Percentiles rank a stretch among this genome's conserved stretches.
Conservation (phyloP, 2,888 invertebrate genomes). For the Artemia sinica region DNA sequence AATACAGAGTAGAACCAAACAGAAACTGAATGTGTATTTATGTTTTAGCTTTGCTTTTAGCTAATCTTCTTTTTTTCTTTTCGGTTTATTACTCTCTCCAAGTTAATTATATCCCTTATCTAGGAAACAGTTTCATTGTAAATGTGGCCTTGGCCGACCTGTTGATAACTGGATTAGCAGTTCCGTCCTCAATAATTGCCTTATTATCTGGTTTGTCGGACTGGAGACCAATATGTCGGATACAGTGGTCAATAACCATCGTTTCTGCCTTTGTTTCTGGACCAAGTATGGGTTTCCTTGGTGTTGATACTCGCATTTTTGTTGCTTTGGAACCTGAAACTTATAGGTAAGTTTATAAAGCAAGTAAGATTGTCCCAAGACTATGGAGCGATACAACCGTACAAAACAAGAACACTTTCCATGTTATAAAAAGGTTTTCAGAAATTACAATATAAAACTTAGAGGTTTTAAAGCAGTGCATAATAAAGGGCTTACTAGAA, state of each 20-base stretch:
- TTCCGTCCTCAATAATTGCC: slow-evolving; percentile 50
- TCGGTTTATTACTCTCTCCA: too few relatives aligned
- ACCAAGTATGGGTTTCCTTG: slow-evolving; percentile 44
- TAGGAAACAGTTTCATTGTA: slow-evolving; percentile 50
- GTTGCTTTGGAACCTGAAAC: slow-evolving; percentile 31
- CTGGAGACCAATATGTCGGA: slow-evolving; percentile 40
- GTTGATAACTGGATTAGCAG: slow-evolving; percentile 46
- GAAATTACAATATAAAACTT: too few relatives aligned
- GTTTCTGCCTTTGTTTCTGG: slow-evolving; percentile 48
- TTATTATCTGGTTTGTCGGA: slow-evolving; percentile 47
- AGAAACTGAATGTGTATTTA: too few relatives aligned
- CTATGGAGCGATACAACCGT: too few relatives aligned
- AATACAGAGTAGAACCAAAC: too few relatives aligned
- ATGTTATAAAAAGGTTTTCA: too few relatives aligned
- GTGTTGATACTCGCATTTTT: slow-evolving; percentile 45
- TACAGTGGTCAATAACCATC: slow-evolving; percentile 47
- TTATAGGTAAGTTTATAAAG: slow-evolving; percentile 32
- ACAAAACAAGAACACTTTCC: too few relatives aligned
- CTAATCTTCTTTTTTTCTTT: too few relatives aligned
- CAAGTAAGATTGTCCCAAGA: too few relatives aligned
- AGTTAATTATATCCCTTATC: background rate
- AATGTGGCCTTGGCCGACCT: slow-evolving; percentile 54
- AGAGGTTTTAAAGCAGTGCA: too few relatives aligned
- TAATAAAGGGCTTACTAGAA: too few relatives aligned
- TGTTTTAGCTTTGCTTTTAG: too few relatives aligned